phyloP scores from a whole-genome alignment of 2,113 vertebrate species.

The Acanthochromis polyacanthus region DNA sequence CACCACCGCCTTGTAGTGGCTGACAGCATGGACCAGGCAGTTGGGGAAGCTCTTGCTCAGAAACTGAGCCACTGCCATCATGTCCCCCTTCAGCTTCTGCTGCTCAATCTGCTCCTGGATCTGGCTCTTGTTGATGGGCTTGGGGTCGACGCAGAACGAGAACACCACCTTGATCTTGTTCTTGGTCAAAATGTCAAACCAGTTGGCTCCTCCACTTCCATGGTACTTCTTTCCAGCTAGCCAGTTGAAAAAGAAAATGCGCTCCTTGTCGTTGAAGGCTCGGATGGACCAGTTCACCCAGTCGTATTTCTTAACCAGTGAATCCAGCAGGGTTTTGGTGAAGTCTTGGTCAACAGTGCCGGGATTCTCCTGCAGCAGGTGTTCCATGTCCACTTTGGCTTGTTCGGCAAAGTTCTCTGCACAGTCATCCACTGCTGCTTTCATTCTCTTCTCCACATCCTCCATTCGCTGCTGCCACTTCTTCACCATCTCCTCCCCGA shows the following conservation, averaged over 20 bases:
- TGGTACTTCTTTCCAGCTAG: conserved; percentile 85
- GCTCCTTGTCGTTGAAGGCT: conserved; percentile 77
- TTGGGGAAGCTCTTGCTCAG: conserved; percentile 77
- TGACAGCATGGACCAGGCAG: conserved; percentile 84
- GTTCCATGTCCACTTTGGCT: conserved; percentile 83
- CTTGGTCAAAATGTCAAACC: conserved; percentile 83
- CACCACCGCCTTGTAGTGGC: conserved; percentile 83
- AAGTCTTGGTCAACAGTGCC: conserved; percentile 65
- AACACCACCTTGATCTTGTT: conserved; percentile 83
- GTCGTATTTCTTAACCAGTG: conserved; percentile 83
- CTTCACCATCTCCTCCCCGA: conserved; percentile 79
- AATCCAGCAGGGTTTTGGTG: conserved; percentile 71
- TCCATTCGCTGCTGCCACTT: conserved; percentile 85
- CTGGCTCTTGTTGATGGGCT: conserved; percentile 79
- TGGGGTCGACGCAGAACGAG: conserved; percentile 81
- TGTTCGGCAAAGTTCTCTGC: conserved; percentile 81
- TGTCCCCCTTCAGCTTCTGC: conserved; percentile 81
- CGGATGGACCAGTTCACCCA: conserved; percentile 86
- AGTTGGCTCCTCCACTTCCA: conserved; percentile 79
- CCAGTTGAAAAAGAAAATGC: conserved; percentile 86
- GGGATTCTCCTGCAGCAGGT: conserved; percentile 66
- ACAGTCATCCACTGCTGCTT: conserved; percentile 85
- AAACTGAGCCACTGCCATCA: conserved; percentile 79
- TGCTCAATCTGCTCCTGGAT: conserved; percentile 80
- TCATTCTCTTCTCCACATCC: conserved; percentile 84